Conservation (phyloP, 2,113 vertebrate genomes). For the Calcarius ornatus region DNA sequence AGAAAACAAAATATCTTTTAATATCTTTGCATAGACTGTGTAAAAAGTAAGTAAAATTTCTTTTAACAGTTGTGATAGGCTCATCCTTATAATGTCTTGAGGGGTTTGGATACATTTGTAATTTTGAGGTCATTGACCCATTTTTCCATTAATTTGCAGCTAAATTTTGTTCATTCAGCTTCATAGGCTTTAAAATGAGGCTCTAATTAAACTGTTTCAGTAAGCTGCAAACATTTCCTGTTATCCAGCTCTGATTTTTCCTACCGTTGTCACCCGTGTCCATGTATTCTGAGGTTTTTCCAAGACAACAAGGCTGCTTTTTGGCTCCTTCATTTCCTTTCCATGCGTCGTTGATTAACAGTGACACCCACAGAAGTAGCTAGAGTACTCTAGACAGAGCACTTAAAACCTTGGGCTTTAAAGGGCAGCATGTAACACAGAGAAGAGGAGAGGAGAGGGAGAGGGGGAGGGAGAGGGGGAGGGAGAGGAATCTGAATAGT, state of each 20-base stretch:
- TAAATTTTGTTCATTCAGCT: background rate
- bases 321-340: slow-evolving; percentile 43
- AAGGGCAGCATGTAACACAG: background rate
- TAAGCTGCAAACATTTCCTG: slow-evolving; percentile 4
- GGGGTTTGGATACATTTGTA: background rate
- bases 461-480: no score
- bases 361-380: slow-evolving; percentile 27
- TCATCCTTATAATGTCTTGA: background rate
- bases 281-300: slow-evolving; percentile 29
- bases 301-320: slow-evolving; percentile 28
- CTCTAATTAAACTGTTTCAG: background rate
- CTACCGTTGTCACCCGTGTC: slow-evolving; percentile 34
- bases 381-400: background rate
- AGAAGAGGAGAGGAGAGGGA: background rate
- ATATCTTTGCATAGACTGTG: background rate
- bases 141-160: background rate
- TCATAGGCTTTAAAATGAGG: background rate
- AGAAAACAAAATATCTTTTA: background rate
- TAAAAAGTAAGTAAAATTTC: background rate
- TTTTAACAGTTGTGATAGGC: background rate
- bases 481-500: background rate
- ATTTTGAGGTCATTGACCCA: background rate
- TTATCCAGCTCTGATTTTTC: slow-evolving; percentile 10
- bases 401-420: background rate
- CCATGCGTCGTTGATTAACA: slow-evolving; percentile 46